phyloP scores from a whole-genome alignment of 2,888 invertebrate genomes.

The Zeuzera pyrina region DNA sequence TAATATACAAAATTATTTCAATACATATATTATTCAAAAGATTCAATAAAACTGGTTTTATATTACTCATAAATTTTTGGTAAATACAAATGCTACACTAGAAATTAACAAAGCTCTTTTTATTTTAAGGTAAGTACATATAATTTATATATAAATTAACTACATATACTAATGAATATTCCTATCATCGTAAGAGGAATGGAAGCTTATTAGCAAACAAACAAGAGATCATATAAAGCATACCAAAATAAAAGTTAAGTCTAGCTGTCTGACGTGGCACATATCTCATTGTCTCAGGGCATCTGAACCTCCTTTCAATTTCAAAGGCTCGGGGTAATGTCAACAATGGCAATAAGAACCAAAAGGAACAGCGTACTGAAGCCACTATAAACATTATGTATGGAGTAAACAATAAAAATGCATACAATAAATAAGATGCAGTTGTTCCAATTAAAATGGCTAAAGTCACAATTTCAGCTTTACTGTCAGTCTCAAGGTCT shows the following conservation, averaged over 20 bases:
- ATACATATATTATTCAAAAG: too few relatives aligned
- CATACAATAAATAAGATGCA: constrained; percentile 92
- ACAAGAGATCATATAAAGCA: constrained; percentile 90
- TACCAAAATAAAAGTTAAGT: constrained; percentile 91
- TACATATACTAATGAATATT: constrained; percentile 1
- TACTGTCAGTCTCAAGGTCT: constrained; percentile 89
- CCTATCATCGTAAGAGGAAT: constrained; percentile 43
- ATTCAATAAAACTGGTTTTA: too few relatives aligned
- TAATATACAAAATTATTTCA: too few relatives aligned
- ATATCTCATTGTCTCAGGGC: constrained; percentile 81
- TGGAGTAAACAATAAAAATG: constrained; percentile 90
- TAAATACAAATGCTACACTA: too few relatives aligned
- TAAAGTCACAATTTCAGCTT: constrained; percentile 93
- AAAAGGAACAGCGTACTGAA: constrained; percentile 86
- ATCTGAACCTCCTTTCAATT: constrained; percentile 90
- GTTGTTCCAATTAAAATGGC: constrained; percentile 95
- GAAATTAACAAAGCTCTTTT: too few relatives aligned
- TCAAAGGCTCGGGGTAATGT: constrained; percentile 92
- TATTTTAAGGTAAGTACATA: constrained; percentile 17
- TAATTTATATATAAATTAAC: constrained; percentile 12
- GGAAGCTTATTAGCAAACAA: constrained; percentile 78
- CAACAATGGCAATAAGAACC: constrained; percentile 91
- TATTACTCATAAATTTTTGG: too few relatives aligned
- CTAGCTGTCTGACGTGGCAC: constrained; percentile 92
- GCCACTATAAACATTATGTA: constrained; percentile 92